A percentile compares a stretch with the other conserved stretches of the same genome.
phyloP scores from a whole-genome alignment of 2,888 invertebrate genomes.

The Pollenia griseotomentosa region DNA sequence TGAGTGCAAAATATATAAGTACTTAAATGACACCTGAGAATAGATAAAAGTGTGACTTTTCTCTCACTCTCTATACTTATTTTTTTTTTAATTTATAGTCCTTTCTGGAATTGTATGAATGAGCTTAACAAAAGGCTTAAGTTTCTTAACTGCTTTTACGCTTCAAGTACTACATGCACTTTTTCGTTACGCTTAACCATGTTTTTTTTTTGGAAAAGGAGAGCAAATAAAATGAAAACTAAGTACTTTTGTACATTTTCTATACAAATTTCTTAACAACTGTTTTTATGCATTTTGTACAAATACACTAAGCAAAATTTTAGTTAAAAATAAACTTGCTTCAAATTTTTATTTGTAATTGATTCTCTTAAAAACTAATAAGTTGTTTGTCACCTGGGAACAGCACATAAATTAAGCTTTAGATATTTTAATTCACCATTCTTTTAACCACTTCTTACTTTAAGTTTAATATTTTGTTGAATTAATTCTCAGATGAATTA shows the following conservation, averaged over 20 bases:
- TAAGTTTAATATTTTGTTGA: too few species aligned
- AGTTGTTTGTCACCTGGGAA: too few species aligned
- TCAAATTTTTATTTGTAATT: too few species aligned
- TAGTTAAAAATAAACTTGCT: too few species aligned
- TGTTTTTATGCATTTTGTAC: background rate
- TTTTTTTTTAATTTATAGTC: constrained; percentile 4
- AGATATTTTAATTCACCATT: too few species aligned
- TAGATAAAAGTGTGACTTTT: background rate
- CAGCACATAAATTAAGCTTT: too few species aligned
- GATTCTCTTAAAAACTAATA: too few species aligned
- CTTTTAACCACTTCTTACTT: too few species aligned
- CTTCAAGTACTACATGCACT: constrained; percentile 24
- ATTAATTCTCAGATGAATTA: too few species aligned
- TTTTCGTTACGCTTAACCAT: constrained; percentile 16
- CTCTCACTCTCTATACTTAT: background rate
- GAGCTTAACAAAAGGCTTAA: constrained; percentile 26
- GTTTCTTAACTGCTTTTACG: constrained; percentile 38
- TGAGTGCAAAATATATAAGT: background rate
- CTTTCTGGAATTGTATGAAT: constrained; percentile 1
- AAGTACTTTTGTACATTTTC: background rate
- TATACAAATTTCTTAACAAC: background rate
- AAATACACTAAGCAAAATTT: background rate
- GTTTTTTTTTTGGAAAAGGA: background rate
- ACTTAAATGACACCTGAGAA: constrained; percentile 24
- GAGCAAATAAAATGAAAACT: background rate